Evolutionary conservation across 2,113 vertebrate species (phyloP), one percentile per base, ranked within the genome.

Genomic region (Peucedramus taeniatus): DNA sequence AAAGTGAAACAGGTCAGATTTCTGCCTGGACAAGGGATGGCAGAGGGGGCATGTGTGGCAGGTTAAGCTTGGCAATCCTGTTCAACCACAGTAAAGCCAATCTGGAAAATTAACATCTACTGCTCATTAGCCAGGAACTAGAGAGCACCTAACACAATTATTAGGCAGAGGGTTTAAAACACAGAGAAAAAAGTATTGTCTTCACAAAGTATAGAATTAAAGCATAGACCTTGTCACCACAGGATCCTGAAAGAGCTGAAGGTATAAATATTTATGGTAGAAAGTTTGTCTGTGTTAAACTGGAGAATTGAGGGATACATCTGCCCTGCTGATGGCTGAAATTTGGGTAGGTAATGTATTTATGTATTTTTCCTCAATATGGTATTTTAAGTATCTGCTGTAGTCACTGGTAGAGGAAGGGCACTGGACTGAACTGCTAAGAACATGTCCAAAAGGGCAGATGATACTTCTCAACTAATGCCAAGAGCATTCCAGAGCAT

Each of bases 1-100:
- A 37, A 27, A 27, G n/a, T 31, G 42, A 84, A 84, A 47, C 8
- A 64, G 47, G 30, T 84, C 35, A 54, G 47, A 26, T 4, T 61
- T 79, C 47, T 54, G 42, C 59, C 31, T 40, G 44, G 33, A 44
- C 27, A 65, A 79, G 56, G 31, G 11, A 30, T 12, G 39, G 27
- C 23, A 82, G 42, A 80, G 15, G 5, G 8, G 69, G 3, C 28
- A 18, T 0, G 1, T 26, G 33, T 0, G 0, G 28, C 13, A 83
- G 16, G 27, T 44, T 60, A 49, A 86, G 22, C 10, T 15, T 49
- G 44, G 24, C 13, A 65, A 30, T 26, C 15, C 2, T 4, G 2
- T 49, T 70, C 57, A 33, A 33, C 22, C 8, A 17, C 11, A 54
- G 14, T 22, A 78, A 84, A 81, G 30, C 9, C 40, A 61, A 9